These are phyloP conservation scores for Idaea dimidiata DNA, from an alignment of 2,888 invertebrate genomes.

Conservation along the genomic window DNA sequence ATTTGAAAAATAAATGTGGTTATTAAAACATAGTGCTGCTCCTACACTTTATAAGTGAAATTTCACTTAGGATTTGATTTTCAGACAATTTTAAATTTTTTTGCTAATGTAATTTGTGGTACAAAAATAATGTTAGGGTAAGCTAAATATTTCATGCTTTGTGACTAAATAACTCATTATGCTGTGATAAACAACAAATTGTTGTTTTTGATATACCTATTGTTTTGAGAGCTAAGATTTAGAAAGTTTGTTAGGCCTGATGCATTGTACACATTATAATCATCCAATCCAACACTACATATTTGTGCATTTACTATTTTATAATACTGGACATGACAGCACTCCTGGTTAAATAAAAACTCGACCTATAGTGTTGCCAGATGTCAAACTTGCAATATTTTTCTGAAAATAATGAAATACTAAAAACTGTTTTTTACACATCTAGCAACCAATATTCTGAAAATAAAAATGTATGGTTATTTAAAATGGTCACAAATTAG, in stretches of 20 bases:
- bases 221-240: conserved; percentile 9
- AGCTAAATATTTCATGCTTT: conserved; percentile 14
- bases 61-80: background rate
- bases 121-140: conserved; percentile 16
- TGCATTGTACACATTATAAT: conserved; percentile 5
- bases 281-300: conserved; percentile 21
- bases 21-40: background rate
- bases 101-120: conserved; percentile 11
- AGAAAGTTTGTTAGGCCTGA: conserved; percentile 1
- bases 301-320: conserved; percentile 67
- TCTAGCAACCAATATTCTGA: background rate
- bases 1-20: background rate
- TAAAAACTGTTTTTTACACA: background rate
- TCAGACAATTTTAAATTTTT: conserved; percentile 7
- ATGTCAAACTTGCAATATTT: background rate
- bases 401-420: no score
- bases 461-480: conserved; percentile 24
- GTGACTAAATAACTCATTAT: conserved; percentile 4
- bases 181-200: conserved; percentile 1
- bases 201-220: conserved; percentile 9
- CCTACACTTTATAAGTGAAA: background rate
- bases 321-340: conserved; percentile 58
- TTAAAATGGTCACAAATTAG: conserved; percentile 40
- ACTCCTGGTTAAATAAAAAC: conserved; percentile 40
- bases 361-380: background rate